These are phyloP conservation scores for Rafetus swinhoei DNA, from an alignment of 2,113 vertebrate species.

Conservation along the genomic window DNA sequence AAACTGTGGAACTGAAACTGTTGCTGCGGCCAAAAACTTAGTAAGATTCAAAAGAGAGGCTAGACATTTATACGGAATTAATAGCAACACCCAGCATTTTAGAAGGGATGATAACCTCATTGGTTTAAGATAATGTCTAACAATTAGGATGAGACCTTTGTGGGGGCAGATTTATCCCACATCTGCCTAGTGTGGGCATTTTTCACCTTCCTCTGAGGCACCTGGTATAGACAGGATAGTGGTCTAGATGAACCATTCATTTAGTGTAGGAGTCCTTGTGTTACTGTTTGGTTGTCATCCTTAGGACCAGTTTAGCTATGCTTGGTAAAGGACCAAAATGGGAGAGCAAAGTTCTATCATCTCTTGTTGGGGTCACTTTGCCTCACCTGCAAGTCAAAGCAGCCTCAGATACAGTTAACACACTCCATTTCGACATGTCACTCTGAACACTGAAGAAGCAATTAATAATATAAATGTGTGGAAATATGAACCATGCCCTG, in stretches of 20 bases:
- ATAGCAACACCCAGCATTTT: neutral
- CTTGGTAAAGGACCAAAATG: neutral
- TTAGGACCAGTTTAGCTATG: neutral
- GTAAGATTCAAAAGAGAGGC: neutral
- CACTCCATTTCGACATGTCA: neutral
- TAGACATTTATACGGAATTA: neutral
- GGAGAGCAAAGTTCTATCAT: neutral
- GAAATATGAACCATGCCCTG: neutral
- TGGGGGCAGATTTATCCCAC: neutral
- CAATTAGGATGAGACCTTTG: neutral
- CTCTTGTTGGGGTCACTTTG: neutral
- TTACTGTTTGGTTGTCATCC: neutral
- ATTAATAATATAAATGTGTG: neutral
- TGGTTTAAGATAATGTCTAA: neutral
- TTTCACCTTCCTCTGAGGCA: neutral
- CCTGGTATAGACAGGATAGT: neutral
- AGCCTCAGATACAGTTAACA: neutral
- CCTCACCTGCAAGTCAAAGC: too few relatives aligned
- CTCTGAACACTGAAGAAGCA: neutral
- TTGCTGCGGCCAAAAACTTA: neutral
- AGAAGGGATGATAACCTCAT: neutral
- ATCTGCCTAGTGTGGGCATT: neutral
- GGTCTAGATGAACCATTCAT: neutral
- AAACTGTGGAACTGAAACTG: too few relatives aligned
- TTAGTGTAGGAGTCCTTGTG: neutral